phyloP scores from a whole-genome alignment of 2,113 vertebrate genomes.

The Dolichotis patagonum region DNA sequence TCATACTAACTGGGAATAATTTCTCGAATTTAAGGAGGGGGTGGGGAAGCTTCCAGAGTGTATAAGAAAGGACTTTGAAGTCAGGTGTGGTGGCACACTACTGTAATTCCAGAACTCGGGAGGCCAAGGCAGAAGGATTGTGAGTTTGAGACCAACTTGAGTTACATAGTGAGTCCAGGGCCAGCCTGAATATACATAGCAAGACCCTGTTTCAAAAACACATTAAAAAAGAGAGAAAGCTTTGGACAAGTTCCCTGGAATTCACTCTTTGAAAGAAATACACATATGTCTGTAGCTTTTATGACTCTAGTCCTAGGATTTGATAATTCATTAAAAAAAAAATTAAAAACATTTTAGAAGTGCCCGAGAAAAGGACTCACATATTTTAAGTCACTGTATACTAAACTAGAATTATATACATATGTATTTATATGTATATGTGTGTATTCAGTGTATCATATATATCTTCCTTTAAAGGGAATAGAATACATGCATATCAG shows the following conservation, averaged over 20 bases:
- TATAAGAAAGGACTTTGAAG: neutral
- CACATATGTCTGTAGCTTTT: neutral
- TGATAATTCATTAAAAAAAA: neutral
- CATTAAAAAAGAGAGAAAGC: neutral
- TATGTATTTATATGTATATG: neutral
- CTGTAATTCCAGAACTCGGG: neutral
- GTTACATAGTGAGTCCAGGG: neutral
- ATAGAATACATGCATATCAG: neutral
- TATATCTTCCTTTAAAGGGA: neutral
- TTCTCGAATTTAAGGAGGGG: neutral
- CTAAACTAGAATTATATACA: neutral
- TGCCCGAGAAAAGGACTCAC: neutral
- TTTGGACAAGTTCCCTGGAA: neutral
- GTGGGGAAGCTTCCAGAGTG: neutral
- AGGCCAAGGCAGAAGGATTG: neutral
- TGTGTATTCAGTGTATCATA: neutral
- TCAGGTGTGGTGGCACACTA: neutral
- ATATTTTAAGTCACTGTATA: neutral
- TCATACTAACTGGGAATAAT: constrained; percentile 16
- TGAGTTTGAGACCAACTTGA: neutral
- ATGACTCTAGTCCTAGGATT: neutral
- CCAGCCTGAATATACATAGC: neutral
- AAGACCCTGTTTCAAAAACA: neutral
- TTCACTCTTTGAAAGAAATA: constrained; percentile 40
- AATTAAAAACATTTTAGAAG: neutral